Percentiles rank a stretch among this genome's conserved stretches.
These are phyloP conservation scores for Drosophila affinis DNA, from an alignment of 2,888 invertebrate genomes.

Conservation along the genomic window DNA sequence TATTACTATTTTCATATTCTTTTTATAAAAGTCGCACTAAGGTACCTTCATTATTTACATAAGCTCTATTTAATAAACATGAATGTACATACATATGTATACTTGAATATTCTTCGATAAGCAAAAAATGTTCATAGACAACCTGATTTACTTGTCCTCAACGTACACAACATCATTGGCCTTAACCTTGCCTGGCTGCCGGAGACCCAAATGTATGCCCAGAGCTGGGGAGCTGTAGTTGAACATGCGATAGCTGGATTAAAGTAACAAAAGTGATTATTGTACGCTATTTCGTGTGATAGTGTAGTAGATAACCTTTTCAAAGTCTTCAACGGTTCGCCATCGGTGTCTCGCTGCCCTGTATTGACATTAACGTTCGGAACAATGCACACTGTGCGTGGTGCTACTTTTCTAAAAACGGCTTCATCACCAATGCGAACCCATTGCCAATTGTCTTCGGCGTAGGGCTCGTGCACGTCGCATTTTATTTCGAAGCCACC, in stretches of 20 bases:
- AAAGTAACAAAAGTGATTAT: neutral
- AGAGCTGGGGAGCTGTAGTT: constrained; percentile 83
- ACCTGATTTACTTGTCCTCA: constrained; percentile 68
- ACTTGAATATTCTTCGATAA: neutral
- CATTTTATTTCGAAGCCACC: constrained; percentile 88
- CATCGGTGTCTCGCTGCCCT: constrained; percentile 86
- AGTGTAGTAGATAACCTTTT: constrained; percentile 84
- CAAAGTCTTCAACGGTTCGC: constrained; percentile 88
- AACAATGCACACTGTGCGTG: constrained; percentile 87
- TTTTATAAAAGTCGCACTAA: no score
- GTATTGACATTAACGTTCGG: constrained; percentile 89
- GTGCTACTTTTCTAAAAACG: constrained; percentile 68
- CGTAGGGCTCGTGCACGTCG: constrained; percentile 86
- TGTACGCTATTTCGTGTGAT: neutral
- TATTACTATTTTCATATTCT: no score
- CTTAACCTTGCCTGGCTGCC: constrained; percentile 83
- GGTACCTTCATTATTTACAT: no score
- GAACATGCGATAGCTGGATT: constrained; percentile 70
- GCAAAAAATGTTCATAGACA: neutral
- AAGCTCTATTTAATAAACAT: no score
- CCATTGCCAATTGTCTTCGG: constrained; percentile 90
- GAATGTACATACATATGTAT: no score
- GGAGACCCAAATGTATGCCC: constrained; percentile 85
- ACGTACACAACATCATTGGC: constrained; percentile 85
- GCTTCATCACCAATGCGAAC: constrained; percentile 85